Base-by-base conservation (phyloP, 2,797 vertebrate genomes). In the Tachyglossus aculeatus region DNA sequence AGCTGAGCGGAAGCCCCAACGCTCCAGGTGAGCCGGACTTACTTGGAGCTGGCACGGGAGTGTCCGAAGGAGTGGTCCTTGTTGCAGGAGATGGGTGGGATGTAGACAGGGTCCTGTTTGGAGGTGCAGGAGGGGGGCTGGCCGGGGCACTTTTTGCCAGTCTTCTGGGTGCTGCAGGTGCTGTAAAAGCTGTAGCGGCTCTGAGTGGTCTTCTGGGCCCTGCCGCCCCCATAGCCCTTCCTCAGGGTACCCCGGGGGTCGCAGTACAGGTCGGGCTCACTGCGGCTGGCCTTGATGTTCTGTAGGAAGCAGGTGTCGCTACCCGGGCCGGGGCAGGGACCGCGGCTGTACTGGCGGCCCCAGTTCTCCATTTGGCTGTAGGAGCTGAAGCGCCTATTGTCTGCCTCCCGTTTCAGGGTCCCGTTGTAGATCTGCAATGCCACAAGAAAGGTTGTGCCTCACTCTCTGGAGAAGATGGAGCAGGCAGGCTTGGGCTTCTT, bases 281-380 rank as follows among this genome's bases (percentile, higher is more conserved):
- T 94, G 41, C 92, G 89, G 77, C 93, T 94, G 21, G 89, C 91
- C 73, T 94, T 94, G 78, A 94, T 91, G 67, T 91, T 93, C 77
- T 92, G 92, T 83, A 91, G 80, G 40, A 93, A 91, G 87, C 89
- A 90, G 79, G 91, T 91, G 69, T 93, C 92, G 0, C 90, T 93
- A 81, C 92, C 90, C 0, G 88, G 77, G 0, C 88, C 81, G 59
- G 57, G 74, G 31, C 88, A 91, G 57, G 80, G 7, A 1, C 88
- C 81, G 25, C 91, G 88, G 14, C 67, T 48, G 31, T 89, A 86
- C 16, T 87, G 83, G 60, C 80, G 59, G 48, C 87, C 89, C 91
- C 91, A 94, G 71, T 74, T 88, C 45, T 94, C 93, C 90, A 92
- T 92, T 85, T 94, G 93, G 82, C 93, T 94, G 77, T 94, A 93